phyloP scores from a whole-genome alignment of 2,797 vertebrate species.

The Melanogrammus aeglefinus region DNA sequence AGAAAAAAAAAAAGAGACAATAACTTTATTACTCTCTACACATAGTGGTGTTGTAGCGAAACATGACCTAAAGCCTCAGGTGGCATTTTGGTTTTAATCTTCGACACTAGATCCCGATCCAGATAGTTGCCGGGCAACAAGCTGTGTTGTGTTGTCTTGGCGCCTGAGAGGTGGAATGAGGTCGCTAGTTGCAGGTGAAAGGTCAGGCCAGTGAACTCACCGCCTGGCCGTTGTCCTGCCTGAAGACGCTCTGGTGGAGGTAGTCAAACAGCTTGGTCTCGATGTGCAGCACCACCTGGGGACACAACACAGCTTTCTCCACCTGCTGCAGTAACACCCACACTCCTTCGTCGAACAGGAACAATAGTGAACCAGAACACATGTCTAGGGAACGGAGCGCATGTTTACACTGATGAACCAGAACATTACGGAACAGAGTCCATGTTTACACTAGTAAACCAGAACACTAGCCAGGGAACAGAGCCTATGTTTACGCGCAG shows the following conservation, averaged over 20 bases:
- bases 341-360: neutral
- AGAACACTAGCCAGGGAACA: too few species aligned
- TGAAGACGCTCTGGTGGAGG: constrained; percentile 74
- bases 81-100: constrained; percentile 2
- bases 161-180: neutral
- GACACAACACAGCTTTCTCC: neutral
- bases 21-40: too few species aligned
- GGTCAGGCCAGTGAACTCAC: constrained; percentile 52
- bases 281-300: constrained; percentile 77
- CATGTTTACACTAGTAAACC: neutral
- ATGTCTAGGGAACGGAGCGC: neutral
- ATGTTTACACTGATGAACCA: too few species aligned
- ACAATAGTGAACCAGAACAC: neutral
- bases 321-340: neutral
- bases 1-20: neutral
- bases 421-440: too few species aligned
- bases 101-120: neutral
- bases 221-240: constrained; percentile 73
- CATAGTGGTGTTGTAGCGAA: too few species aligned
- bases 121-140: constrained; percentile 20
- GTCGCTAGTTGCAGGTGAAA: constrained; percentile 12
- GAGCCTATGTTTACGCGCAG: neutral
- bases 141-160: neutral
- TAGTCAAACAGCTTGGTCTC: constrained; percentile 78
- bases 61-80: neutral